Evolutionary conservation across 2,888 invertebrate species (phyloP), one percentile per base, ranked within the genome.

Genomic region (Agrypnus murinus): DNA sequence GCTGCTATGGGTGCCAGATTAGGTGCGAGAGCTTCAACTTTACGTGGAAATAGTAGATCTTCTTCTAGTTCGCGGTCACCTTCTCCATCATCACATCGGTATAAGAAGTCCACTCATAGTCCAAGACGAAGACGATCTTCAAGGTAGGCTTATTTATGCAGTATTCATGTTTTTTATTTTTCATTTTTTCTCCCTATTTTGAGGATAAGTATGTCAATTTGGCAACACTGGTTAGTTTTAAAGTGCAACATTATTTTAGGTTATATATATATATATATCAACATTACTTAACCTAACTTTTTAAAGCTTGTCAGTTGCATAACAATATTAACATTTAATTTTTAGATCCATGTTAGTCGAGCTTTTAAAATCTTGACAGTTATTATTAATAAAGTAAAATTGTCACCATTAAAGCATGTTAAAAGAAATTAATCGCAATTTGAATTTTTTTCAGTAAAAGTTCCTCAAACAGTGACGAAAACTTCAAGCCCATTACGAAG

Each of bases 1-100:
- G 87, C 88, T 58, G 87, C 88, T 32, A 84, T 90, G 78, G 90
- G 90, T 71, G 89, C 89, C 31, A 84, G 90, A 72, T 83, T 90
- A 73, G 90, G 90, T 59, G 87, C 87, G 38, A 84, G 89, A 75
- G 86, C 86, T 69, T 86, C 86, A 72, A 85, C 80, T 59, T 76
- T 82, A 76, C 77, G 81, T 65, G 81, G 83, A 59, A 82, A 82
- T 62, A 84, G 83, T 65, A 81, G 83, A 25, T 83, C 85, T 14
- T 84, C 85, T 25, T 84, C 85, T 65, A 85, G 82, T 74, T 82
- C 81, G 69, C 81, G 82, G 72, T 81, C 80, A 65, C 81, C 82
- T 72, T 82, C 76, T 67, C 81, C 80, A 7, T 60, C 76, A 0
- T 55, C 73, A n/a, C 78, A 75, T 65, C 65, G 74, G 38, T 78